Evolutionary conservation across 2,797 vertebrate genomes (phyloP).

Genomic region (Clarias platycephalus): DNA sequence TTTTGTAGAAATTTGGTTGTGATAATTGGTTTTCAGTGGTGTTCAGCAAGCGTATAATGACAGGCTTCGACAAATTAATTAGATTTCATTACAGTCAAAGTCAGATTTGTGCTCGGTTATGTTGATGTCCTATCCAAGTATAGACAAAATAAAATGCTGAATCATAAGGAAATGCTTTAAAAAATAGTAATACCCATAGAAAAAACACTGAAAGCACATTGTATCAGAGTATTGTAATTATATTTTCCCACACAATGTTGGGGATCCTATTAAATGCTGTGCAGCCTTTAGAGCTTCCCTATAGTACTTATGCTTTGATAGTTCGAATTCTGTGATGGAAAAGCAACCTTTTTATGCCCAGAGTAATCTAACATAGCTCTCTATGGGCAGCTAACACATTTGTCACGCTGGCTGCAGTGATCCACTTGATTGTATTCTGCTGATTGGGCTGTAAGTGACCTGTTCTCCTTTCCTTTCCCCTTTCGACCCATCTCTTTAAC

Average conservation of each 20-base stretch:
- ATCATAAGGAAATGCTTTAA: neutral
- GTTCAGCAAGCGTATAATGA: neutral
- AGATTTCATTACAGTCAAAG: neutral
- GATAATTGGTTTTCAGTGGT: neutral
- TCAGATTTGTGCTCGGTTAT: neutral
- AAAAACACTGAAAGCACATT: neutral
- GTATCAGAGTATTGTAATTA: neutral
- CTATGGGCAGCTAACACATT: slow-evolving; percentile 45
- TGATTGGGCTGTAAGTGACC: slow-evolving; percentile 44
- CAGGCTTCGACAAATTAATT: neutral
- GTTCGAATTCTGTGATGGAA: slow-evolving; percentile 32
- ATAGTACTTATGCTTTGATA: slow-evolving; percentile 30
- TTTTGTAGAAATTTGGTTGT: neutral
- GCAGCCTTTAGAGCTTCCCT: slow-evolving; percentile 8
- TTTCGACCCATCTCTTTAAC: slow-evolving; percentile 26
- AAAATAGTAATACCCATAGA: neutral
- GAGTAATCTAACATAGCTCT: slow-evolving; percentile 51
- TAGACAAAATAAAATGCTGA: neutral
- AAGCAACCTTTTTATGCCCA: slow-evolving; percentile 38
- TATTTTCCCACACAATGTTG: neutral
- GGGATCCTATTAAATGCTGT: slow-evolving; percentile 11
- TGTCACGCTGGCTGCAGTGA: slow-evolving; percentile 39
- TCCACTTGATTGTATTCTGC: slow-evolving; percentile 55
- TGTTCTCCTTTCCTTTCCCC: slow-evolving; percentile 23
- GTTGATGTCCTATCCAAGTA: neutral